phyloP scores from a whole-genome alignment of 2,888 invertebrate species.

The Sphecodes monilicornis region DNA sequence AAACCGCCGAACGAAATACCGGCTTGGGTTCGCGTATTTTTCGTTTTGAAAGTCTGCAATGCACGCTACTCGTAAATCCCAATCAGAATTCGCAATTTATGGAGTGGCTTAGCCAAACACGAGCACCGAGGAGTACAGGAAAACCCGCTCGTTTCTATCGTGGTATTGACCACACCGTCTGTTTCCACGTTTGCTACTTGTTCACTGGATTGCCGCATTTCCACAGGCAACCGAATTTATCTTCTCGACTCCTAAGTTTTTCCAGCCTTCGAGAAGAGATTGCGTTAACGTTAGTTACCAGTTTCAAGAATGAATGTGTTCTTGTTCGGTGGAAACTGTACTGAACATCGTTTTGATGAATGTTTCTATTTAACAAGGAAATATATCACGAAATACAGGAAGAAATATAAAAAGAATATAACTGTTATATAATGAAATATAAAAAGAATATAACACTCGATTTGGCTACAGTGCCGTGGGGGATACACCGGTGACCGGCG shows the following conservation, averaged over 20 bases:
- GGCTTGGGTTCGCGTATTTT: slow-evolving; percentile 29
- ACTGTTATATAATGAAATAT: too few species aligned
- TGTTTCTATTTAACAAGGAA: too few species aligned
- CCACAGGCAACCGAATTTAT: not conserved
- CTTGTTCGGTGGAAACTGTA: too few species aligned
- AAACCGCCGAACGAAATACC: slow-evolving; percentile 45
- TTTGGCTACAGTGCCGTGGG: too few species aligned
- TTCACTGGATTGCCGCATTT: not conserved
- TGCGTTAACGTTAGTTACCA: too few species aligned
- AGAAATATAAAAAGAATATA: too few species aligned
- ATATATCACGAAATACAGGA: too few species aligned
- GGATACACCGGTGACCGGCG: too few species aligned
- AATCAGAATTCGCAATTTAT: slow-evolving; percentile 70
- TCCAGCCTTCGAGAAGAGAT: not conserved
- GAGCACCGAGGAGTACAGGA: slow-evolving; percentile 34
- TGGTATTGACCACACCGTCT: slow-evolving; percentile 37
- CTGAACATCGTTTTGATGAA: too few species aligned
- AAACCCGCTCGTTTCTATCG: slow-evolving; percentile 39
- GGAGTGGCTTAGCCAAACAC: slow-evolving; percentile 42
- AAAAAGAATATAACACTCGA: too few species aligned
- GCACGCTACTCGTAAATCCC: slow-evolving; percentile 63
- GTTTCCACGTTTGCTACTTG: slow-evolving; percentile 24
- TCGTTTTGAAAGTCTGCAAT: slow-evolving; percentile 50
- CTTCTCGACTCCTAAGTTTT: not conserved
- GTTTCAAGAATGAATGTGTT: too few species aligned